These are phyloP conservation scores for Rhodeus uyekii DNA, from an alignment of 2,797 vertebrate genomes.

Conservation along the genomic window DNA sequence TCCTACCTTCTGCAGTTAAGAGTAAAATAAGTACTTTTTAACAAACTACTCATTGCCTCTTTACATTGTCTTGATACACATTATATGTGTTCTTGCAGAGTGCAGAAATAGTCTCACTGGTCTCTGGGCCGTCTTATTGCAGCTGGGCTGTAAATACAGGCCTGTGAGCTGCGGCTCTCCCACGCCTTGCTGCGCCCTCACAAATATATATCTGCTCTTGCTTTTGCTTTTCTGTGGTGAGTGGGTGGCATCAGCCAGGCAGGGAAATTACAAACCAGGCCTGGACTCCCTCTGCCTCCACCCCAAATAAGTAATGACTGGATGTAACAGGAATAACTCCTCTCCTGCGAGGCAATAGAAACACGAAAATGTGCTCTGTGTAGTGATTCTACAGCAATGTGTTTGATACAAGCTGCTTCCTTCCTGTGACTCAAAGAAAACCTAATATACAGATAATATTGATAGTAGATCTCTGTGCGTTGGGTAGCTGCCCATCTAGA, in stretches of 20 bases:
- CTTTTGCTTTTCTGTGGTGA: constrained; percentile 75
- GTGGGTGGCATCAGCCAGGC: constrained; percentile 71
- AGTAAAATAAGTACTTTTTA: no score
- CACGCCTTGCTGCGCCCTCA: constrained; percentile 69
- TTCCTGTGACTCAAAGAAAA: constrained; percentile 9
- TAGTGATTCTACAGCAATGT: not conserved
- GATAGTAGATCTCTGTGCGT: not conserved
- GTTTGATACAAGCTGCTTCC: constrained; percentile 27
- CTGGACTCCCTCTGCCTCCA: constrained; percentile 72
- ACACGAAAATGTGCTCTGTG: constrained; percentile 26
- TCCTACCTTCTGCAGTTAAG: not conserved
- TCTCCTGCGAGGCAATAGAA: constrained; percentile 51
- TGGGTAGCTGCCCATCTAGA: not conserved
- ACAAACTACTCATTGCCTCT: no score
- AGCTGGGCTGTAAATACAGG: constrained; percentile 78
- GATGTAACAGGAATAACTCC: constrained; percentile 73
- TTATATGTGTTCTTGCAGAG: constrained; percentile 4
- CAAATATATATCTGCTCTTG: constrained; percentile 68
- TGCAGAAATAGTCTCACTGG: constrained; percentile 64
- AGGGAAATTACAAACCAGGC: constrained; percentile 78
- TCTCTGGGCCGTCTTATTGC: constrained; percentile 58
- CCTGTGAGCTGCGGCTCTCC: constrained; percentile 68
- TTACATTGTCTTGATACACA: no score
- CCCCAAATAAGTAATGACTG: constrained; percentile 78
- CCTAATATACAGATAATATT: not conserved